Evolutionary conservation across 2,113 vertebrate genomes (phyloP).

Genomic region (Cyanoderma ruficeps): DNA sequence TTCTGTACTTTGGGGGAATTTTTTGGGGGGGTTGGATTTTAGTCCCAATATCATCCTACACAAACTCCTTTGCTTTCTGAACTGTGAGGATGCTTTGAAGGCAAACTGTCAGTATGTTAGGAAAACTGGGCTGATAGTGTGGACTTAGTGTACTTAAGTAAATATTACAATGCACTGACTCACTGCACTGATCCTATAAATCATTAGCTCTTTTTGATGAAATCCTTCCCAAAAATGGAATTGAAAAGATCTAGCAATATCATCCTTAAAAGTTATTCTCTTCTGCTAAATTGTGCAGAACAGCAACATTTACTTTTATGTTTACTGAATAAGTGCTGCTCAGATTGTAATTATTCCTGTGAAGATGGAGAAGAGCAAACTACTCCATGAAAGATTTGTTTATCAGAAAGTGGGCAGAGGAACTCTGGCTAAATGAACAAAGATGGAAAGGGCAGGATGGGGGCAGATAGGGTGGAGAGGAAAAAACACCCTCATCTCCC

Average conservation of each 20-base stretch:
- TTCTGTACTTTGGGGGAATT: neutral
- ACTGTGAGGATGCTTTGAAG: neutral
- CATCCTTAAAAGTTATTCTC: neutral
- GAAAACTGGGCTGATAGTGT: neutral
- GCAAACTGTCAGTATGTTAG: neutral
- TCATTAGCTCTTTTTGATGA: neutral
- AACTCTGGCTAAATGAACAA: neutral
- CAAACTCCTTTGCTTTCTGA: neutral
- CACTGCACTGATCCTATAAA: neutral
- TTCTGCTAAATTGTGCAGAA: neutral
- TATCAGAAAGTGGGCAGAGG: neutral
- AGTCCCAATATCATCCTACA: neutral
- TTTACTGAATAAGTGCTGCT: neutral
- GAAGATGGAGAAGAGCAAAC: neutral
- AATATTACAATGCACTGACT: neutral
- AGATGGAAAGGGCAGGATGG: fast-evolving
- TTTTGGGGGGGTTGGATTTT: neutral
- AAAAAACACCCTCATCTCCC: neutral
- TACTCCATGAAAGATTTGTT: neutral
- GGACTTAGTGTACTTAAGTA: neutral
- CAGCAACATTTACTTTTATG: neutral
- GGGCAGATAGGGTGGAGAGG: fast-evolving
- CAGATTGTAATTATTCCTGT: neutral
- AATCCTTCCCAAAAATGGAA: neutral
- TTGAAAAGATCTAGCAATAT: neutral